Evolutionary conservation across 2,113 vertebrate genomes (phyloP), one percentile per base, ranked within the genome.

Genomic region (Dicentrarchus labrax): DNA sequence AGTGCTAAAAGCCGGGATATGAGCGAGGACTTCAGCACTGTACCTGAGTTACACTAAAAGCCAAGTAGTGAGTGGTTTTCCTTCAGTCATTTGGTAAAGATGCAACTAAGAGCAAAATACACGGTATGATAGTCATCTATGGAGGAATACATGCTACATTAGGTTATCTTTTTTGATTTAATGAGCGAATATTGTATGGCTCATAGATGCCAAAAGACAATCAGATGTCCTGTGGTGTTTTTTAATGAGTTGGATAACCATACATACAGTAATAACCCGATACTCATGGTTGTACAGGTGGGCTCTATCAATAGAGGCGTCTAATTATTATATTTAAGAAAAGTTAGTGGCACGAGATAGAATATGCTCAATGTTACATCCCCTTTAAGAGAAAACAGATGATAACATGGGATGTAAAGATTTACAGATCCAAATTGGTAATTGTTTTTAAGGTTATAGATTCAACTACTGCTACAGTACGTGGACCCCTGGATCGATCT

Each of bases 1-100:
- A 84, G 93, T 93, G 93, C 93, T 95, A 94, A 95, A 95, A 95
- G 92, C 92, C 39, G 2, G 38, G 76, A 82, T 84, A 78, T 78
- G 22, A 69, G 66, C 17, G 59, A 78, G 57, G 84, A 86, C 77
- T 86, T 73, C 65, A 69, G 16, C 86, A 36, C 86, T 39, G 72
- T 62, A 69, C 71, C 76, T 53, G 45, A 86, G 72, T 80, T 43
- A 43, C 62, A 84, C 90, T 90, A 77, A 89, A 90, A 91, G 76
- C 87, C 19, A 1, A 66, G 13, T 48, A 60, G 51, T 70, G 36
- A 76, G 38, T 57, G 76, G 7, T 78, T 71, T 87, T 73, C 13
- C 69, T 71, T 36, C 53, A 56, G 60, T 36, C 48, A 30, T 72
- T 75, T 36, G 16, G 39, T 13, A 38, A 73, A 71, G 60, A 76